Evolutionary conservation across 2,888 invertebrate genomes (phyloP).

Genomic region (Blastobasis adustella): DNA sequence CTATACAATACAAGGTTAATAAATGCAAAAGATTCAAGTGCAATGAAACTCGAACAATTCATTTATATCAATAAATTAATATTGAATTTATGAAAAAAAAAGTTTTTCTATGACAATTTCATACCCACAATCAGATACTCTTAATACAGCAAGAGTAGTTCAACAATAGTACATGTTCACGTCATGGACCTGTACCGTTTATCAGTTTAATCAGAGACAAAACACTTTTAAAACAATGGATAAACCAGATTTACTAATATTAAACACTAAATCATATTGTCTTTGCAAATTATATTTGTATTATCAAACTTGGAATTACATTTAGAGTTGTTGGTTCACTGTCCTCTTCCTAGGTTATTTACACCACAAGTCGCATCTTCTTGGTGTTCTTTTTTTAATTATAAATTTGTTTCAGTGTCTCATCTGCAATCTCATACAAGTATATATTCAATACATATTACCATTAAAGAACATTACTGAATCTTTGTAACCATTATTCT

Average conservation of each 20-base stretch:
- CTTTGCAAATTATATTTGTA: slow-evolving; percentile 66
- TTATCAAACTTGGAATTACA: slow-evolving; percentile 57
- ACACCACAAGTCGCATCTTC: slow-evolving; percentile 47
- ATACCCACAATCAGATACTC: slow-evolving; percentile 46
- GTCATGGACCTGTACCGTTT: slow-evolving; percentile 50
- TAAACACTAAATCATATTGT: slow-evolving; percentile 75
- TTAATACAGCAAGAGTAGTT: slow-evolving; percentile 43
- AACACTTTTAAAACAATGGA: slow-evolving; percentile 72
- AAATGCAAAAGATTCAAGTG: slow-evolving; percentile 76
- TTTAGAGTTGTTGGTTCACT: slow-evolving; percentile 45
- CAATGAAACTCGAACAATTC: slow-evolving; percentile 62
- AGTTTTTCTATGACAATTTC: slow-evolving; percentile 45
- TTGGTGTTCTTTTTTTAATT: slow-evolving; percentile 35
- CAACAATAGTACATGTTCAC: slow-evolving; percentile 48
- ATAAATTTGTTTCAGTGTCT: slow-evolving; percentile 29
- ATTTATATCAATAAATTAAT: slow-evolving; percentile 49
- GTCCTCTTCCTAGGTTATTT: slow-evolving; percentile 46
- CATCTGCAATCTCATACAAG: slow-evolving; percentile 66
- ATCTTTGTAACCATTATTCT: slow-evolving; percentile 65
- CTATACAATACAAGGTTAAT: slow-evolving; percentile 75
- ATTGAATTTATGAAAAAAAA: slow-evolving; percentile 53
- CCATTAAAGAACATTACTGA: slow-evolving; percentile 57
- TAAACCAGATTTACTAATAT: slow-evolving; percentile 72
- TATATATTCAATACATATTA: slow-evolving; percentile 63
- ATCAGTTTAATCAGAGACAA: slow-evolving; percentile 63